Evolutionary conservation across 1,140 invertebrate genomes (phyloP).

Genomic region (Tachypleus tridentatus): DNA sequence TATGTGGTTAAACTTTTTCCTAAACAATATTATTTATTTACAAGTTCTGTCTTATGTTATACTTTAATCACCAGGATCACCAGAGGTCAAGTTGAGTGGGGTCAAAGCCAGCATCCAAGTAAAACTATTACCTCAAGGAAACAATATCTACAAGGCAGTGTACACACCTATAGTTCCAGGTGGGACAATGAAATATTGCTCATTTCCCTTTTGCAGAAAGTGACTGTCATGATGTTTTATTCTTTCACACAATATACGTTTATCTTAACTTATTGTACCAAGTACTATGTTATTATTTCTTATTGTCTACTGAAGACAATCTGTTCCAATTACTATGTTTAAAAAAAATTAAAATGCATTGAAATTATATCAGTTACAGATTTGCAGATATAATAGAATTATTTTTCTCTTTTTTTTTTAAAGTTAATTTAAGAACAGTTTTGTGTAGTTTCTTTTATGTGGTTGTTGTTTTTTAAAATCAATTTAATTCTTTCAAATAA

Average conservation of each 20-base stretch:
- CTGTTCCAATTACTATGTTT: too few species aligned
- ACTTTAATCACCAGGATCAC: slow-evolving; percentile 39
- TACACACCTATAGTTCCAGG: slow-evolving; percentile 75
- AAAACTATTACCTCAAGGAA: slow-evolving; percentile 46
- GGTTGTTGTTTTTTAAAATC: too few species aligned
- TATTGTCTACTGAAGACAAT: background rate
- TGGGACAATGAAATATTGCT: slow-evolving; percentile 35
- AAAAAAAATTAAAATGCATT: too few species aligned
- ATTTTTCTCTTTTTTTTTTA: too few species aligned
- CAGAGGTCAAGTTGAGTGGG: slow-evolving; percentile 60
- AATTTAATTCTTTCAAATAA: background rate
- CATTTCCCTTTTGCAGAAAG: background rate
- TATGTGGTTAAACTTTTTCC: too few species aligned
- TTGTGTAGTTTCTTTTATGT: background rate
- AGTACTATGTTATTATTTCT: background rate
- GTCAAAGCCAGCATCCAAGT: slow-evolving; percentile 54
- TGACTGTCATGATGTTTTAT: background rate
- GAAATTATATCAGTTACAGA: too few species aligned
- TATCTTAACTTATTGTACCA: background rate
- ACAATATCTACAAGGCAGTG: slow-evolving; percentile 69
- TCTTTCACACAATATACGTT: background rate
- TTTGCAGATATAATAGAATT: background rate
- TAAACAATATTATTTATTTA: too few species aligned
- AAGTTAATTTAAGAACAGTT: background rate
- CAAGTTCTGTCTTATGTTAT: too few species aligned